These are phyloP conservation scores for Xanthostigma xanthostigma DNA, from an alignment of 2,888 invertebrate species.

Conservation along the genomic window DNA sequence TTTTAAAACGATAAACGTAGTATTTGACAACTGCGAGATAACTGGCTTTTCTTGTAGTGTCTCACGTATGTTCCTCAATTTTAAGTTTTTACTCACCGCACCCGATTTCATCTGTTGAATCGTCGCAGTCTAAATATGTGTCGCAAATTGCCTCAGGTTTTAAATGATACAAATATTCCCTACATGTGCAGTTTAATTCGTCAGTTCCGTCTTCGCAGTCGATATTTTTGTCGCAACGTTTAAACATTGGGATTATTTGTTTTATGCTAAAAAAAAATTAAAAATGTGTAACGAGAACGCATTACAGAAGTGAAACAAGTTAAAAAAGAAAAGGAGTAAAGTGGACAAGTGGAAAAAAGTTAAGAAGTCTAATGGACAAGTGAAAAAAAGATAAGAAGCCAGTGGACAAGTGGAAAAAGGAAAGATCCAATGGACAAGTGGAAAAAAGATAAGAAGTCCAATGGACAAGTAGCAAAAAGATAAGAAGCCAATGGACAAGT, in stretches of 20 bases:
- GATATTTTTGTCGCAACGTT: conserved; percentile 49
- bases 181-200: conserved; percentile 56
- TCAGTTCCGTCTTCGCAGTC: conserved; percentile 78
- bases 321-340: too few relatives aligned
- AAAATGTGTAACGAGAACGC: not conserved
- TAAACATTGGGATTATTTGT: conserved; percentile 42
- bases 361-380: too few relatives aligned
- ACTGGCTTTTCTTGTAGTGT: not conserved
- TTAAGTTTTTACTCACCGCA: conserved; percentile 41
- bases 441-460: too few relatives aligned
- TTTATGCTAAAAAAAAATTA: conserved; percentile 36
- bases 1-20: too few relatives aligned
- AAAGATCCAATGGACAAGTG: too few relatives aligned
- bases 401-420: too few relatives aligned
- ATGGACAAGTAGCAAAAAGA: too few relatives aligned
- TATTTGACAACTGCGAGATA: not conserved
- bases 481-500: too few relatives aligned
- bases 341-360: too few relatives aligned
- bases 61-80: too few relatives aligned
- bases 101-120: conserved; percentile 56
- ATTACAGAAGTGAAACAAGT: too few relatives aligned
- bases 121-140: conserved; percentile 56
- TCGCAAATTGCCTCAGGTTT: conserved; percentile 52
- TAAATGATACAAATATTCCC: conserved; percentile 42
- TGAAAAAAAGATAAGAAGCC: too few relatives aligned